Percentiles rank a stretch among this genome's conserved stretches.
Evolutionary conservation across 1,140 invertebrate species (phyloP).

Genomic region (Trinorchestia longiramus): DNA sequence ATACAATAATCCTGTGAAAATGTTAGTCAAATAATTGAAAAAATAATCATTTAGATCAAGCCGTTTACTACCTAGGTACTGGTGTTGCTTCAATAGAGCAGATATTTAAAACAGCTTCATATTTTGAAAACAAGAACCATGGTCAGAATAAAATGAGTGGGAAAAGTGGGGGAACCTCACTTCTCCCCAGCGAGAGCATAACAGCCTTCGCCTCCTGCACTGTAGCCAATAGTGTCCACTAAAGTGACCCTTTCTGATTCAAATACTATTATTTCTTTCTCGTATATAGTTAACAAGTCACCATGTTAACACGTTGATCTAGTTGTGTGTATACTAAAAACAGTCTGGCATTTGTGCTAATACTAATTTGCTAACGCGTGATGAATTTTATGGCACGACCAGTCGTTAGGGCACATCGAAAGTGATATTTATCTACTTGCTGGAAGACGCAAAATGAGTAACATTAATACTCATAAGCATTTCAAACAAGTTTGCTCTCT

Average conservation of each 20-base stretch:
- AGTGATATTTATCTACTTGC: background rate
- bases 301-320: no score
- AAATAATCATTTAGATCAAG: no score
- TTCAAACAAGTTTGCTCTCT: no score
- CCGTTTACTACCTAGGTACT: no score
- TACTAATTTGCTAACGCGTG: background rate
- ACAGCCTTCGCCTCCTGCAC: background rate
- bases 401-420: background rate
- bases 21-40: no score
- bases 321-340: background rate
- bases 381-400: background rate
- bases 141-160: background rate
- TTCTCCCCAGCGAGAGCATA: background rate
- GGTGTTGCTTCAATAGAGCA: no score
- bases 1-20: no score
- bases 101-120: no score
- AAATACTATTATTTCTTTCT: no score
- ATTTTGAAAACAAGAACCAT: no score
- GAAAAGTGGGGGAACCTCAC: conserved; percentile 19
- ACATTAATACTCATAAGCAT: background rate
- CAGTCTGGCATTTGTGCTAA: background rate
- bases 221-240: background rate
- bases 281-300: no score
- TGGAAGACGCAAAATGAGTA: background rate
- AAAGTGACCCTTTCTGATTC: background rate